phyloP scores from a whole-genome alignment of 2,113 vertebrate genomes.

The Rana temporaria region DNA sequence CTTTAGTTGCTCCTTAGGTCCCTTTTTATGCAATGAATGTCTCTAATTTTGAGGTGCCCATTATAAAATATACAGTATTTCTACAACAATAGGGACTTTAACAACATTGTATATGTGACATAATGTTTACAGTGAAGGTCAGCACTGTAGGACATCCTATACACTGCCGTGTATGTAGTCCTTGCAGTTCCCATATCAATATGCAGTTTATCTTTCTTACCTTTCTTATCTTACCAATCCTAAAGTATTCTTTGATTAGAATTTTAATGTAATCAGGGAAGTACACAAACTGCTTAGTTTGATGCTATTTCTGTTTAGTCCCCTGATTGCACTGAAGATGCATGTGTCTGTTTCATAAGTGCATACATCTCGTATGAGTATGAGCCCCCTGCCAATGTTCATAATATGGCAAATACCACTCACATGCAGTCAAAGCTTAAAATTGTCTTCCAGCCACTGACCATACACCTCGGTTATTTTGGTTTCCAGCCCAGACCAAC shows the following conservation, averaged over 20 bases:
- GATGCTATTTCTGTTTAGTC: not conserved
- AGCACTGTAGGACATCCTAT: not conserved
- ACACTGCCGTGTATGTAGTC: no score
- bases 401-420: not conserved
- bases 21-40: no score
- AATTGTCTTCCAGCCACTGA: slow-evolving; percentile 3
- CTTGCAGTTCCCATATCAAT: no score
- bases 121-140: not conserved
- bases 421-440: not conserved
- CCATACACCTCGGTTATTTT: slow-evolving; percentile 31
- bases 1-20: no score
- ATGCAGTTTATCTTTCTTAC: not conserved
- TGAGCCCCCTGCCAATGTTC: not conserved
- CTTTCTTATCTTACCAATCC: not conserved
- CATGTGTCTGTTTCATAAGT: not conserved
- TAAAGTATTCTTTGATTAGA: not conserved
- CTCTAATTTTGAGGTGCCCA: no score
- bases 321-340: not conserved
- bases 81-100: no score
- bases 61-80: no score
- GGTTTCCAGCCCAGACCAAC: slow-evolving; percentile 19
- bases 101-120: no score
- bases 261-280: not conserved
- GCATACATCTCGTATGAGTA: not conserved
- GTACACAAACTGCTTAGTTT: not conserved